Percentiles rank a stretch among this genome's conserved stretches.
These are phyloP conservation scores for Tetragnatha versicolor DNA, from an alignment of 1,140 invertebrate genomes.

Conservation along the genomic window DNA sequence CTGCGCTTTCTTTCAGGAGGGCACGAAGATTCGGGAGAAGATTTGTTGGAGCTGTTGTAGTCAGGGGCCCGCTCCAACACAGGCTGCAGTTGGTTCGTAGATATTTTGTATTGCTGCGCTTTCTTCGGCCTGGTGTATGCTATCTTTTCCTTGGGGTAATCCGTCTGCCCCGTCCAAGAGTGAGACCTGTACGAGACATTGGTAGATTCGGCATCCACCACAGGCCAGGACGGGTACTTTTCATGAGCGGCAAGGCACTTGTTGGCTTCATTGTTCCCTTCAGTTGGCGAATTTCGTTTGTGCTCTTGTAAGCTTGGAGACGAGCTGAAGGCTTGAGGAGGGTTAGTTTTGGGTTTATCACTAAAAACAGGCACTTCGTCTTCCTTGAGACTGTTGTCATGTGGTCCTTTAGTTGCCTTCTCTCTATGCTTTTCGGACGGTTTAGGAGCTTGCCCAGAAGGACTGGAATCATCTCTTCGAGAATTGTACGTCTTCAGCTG, in stretches of 20 bases:
- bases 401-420: neutral
- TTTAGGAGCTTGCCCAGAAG: constrained; percentile 3
- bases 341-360: neutral
- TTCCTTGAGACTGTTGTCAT: constrained; percentile 21
- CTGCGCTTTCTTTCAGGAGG: neutral
- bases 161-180: constrained; percentile 78
- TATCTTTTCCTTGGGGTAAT: constrained; percentile 76
- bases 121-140: constrained; percentile 74
- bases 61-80: constrained; percentile 46
- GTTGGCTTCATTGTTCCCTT: constrained; percentile 1
- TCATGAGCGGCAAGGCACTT: constrained; percentile 69
- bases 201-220: constrained; percentile 59
- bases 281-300: neutral
- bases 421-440: constrained; percentile 25
- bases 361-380: neutral
- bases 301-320: neutral
- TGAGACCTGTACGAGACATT: constrained; percentile 68
- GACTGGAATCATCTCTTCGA: constrained; percentile 27
- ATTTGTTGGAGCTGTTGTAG: neutral
- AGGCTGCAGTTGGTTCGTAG: constrained; percentile 67
- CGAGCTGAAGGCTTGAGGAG: neutral
- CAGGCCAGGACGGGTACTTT: constrained; percentile 82
- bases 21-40: neutral
- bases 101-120: constrained; percentile 72
- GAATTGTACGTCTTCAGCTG: constrained; percentile 49